Conservation (phyloP, 2,797 vertebrate species). For the Fratercula arctica region DNA sequence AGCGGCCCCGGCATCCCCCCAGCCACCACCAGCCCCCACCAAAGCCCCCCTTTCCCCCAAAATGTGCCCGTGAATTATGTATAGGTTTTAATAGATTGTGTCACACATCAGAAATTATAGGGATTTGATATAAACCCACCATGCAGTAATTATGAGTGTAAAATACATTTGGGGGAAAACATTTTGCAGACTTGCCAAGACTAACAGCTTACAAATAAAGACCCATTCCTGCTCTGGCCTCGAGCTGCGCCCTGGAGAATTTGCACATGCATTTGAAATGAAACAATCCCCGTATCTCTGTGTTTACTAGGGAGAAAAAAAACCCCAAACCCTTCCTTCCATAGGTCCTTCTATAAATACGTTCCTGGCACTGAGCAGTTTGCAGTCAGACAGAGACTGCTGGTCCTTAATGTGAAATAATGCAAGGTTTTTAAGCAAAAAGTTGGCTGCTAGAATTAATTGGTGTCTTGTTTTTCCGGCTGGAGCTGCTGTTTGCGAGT, state of each 20-base stretch:
- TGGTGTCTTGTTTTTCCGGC: conserved; percentile 39
- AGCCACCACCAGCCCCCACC: background rate
- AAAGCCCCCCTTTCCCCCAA: background rate
- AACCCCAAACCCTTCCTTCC: background rate
- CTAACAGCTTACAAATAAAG: conserved; percentile 60
- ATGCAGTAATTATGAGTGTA: conserved; percentile 61
- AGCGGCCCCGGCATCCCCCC: background rate
- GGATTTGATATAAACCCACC: conserved; percentile 53
- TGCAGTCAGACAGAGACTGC: background rate
- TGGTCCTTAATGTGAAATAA: conserved; percentile 1
- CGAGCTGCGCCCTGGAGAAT: conserved; percentile 63
- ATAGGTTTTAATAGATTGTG: conserved; percentile 50
- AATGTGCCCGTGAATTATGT: background rate
- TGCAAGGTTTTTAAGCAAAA: conserved; percentile 6
- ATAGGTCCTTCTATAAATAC: conserved; percentile 6
- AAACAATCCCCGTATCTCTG: conserved; percentile 21
- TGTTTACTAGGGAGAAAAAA: background rate
- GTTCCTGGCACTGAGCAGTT: background rate
- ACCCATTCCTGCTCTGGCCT: conserved; percentile 14
- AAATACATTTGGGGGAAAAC: conserved; percentile 56
- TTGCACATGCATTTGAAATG: conserved; percentile 59
- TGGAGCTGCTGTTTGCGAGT: conserved; percentile 21
- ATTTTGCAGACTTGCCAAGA: conserved; percentile 37
- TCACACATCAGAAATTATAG: conserved; percentile 56
- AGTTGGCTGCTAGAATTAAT: conserved; percentile 1